Base-by-base conservation (phyloP, 2,113 vertebrate genomes). In the Sarotherodon lohbergeri region DNA sequence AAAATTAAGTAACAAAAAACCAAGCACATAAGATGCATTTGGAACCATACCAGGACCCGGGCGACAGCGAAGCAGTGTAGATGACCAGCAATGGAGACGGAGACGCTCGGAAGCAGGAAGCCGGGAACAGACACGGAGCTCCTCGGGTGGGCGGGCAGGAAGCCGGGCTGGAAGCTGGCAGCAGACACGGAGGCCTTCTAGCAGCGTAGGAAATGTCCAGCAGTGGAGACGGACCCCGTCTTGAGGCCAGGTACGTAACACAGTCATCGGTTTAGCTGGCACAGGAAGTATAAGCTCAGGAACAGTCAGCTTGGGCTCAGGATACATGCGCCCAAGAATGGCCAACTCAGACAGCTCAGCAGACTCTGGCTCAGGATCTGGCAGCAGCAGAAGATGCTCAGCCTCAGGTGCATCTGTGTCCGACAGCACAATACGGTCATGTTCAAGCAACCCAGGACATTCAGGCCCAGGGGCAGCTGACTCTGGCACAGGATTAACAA, bases 341-440 rank as follows among this genome's bases (percentile, higher is more conserved):
- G 41, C 10, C 54, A 55, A 12, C n/a, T 24, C 54, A 55, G 10
- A 55, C 52, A 6, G n/a, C 52, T 55, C 52, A 55, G 54, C 52
- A 55, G 54, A 22, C 52, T 55, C 52, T 55, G n/a, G 54, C n/a
- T 55, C 52, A 22, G 10, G 10, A 55, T 55, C 52, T 12, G 52
- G 52, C 52, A 55, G 10, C 5, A 24, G n/a, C n/a, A 55, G n/a
- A 24, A 55, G 54, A 24, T 55, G 54, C n/a, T 24, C n/a, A 55
- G 54, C 54, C 54, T 55, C 54, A 55, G 10, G n/a, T 24, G 5
- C 54, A 55, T 55, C 54, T 55, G n/a, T 1, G 54, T 55, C 54
- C 0, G n/a, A 1, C 54, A 24, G n/a, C 54, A 55, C 54, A 55
- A 1, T 1, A 12, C 22, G 10, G 9, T 55, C 5, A 4, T 1